Base-by-base conservation (phyloP, 2,888 invertebrate genomes). In the Hydrotaea diabolus region DNA sequence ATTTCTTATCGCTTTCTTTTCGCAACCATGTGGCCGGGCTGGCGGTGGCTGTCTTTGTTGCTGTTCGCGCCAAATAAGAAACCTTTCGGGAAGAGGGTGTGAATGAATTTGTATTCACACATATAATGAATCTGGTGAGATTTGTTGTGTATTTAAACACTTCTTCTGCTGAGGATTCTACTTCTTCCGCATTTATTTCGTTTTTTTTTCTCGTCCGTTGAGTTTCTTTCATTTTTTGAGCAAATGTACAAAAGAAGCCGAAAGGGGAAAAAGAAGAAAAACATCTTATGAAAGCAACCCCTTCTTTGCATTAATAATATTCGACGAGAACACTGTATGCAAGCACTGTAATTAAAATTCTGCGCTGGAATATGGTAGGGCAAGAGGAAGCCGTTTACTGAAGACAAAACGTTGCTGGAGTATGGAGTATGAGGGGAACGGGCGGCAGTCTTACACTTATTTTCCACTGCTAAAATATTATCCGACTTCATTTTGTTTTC, bases 1-100 rank as follows among this genome's bases (percentile, higher is more conserved):
- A 77, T 81, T 85, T 85, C 85, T 85, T 85, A 85, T 85, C 85
- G 79, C 46, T 77, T 82, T 84, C 75, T 78, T 80, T n/a, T 17
- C 75, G 62, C 2, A 69, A 11, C 69, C 39, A 69, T 21, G 11
- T 69, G 69, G 23, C 1, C 2, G 15, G 11, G 17, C 13, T 17
- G 64, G 17, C n/a, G 23, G 55, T 11, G 19, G 26, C 26, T 21
- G 55, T 7, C 9, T 31, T 31, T 31, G 31, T 31, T 31, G 55
- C 21, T 59, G 26, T 31, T 31, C 19, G 26, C 49, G 4, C 31
- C 62, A 36, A 62, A 62, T 9, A 62, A 31, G 26, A 49, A 62
- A 62, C n/a, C 31, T 62, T n/a, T 31, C 5, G 31, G 26, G 21
- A 19, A 21, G 69, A 79, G 78, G 76, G 81, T 82, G 79, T 82